These are phyloP conservation scores for Aegithalos caudatus DNA, from an alignment of 2,113 vertebrate species.

Conservation along the genomic window DNA sequence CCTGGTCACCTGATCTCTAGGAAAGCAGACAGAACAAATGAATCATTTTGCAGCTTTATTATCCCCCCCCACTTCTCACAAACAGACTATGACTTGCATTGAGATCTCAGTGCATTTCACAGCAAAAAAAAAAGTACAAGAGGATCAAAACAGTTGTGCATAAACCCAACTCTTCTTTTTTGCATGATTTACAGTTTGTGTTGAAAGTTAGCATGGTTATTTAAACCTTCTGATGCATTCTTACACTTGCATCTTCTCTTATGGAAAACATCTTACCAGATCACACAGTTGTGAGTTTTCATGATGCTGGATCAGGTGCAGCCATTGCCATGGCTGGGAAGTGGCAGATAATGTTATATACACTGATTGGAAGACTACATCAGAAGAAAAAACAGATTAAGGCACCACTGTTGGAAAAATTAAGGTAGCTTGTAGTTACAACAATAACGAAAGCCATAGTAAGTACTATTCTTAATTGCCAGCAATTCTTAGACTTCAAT, in stretches of 20 bases:
- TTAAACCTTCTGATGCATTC: constrained; percentile 55
- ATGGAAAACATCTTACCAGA: constrained; percentile 50
- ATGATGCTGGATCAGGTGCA: constrained; percentile 50
- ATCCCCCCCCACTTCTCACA: constrained; percentile 73
- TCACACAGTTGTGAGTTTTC: constrained; percentile 48
- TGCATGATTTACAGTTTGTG: constrained; percentile 57
- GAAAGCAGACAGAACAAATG: constrained; percentile 63
- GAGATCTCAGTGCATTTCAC: constrained; percentile 90
- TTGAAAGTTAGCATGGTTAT: constrained; percentile 53
- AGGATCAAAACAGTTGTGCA: constrained; percentile 71
- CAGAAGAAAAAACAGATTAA: constrained; percentile 80
- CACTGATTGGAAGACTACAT: constrained; percentile 79
- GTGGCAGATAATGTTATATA: constrained; percentile 62
- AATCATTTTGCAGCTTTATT: constrained; percentile 74
- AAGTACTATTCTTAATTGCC: constrained; percentile 75
- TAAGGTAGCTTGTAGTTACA: constrained; percentile 80
- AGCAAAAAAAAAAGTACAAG: constrained; percentile 70
- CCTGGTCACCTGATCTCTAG: not conserved
- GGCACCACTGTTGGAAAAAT: constrained; percentile 85
- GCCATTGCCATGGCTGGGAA: constrained; percentile 42
- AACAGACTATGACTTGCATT: constrained; percentile 71
- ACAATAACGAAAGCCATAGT: constrained; percentile 71
- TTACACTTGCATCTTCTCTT: constrained; percentile 37
- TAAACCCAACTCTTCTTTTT: constrained; percentile 51
- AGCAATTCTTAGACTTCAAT: constrained; percentile 73